phyloP scores from a whole-genome alignment of 2,888 invertebrate species.

The Athetis lepigone region DNA sequence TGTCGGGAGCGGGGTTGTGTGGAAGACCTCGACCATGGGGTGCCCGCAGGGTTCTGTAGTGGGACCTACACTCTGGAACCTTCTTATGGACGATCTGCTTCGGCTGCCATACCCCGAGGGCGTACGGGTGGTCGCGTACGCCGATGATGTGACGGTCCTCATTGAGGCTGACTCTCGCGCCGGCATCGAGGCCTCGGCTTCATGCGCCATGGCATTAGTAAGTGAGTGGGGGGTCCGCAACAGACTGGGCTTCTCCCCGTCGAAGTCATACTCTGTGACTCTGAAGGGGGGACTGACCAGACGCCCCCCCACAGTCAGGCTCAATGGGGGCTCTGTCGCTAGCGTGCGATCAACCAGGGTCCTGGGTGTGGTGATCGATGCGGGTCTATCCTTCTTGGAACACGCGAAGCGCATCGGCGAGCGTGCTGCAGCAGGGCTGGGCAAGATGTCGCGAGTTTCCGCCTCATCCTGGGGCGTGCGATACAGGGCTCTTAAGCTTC shows the following conservation, averaged over 20 bases:
- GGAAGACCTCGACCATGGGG: conserved; percentile 53
- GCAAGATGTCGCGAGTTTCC: conserved; percentile 61
- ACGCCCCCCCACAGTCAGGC: conserved; percentile 18
- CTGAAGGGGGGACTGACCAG: conserved; percentile 2
- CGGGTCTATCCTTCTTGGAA: conserved; percentile 16
- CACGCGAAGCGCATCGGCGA: conserved; percentile 49
- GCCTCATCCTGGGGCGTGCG: conserved; percentile 59
- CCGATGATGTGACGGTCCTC: conserved; percentile 43
- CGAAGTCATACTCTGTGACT: not conserved
- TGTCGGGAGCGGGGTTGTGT: conserved; percentile 24
- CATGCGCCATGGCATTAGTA: no score
- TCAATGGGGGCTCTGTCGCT: no score
- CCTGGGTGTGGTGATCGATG: no score
- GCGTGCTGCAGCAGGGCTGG: conserved; percentile 51
- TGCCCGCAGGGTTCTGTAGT: conserved; percentile 59
- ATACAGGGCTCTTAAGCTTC: conserved; percentile 14
- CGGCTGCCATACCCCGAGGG: conserved; percentile 39
- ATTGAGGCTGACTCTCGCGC: not conserved
- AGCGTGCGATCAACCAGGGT: no score
- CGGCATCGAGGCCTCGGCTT: no score
- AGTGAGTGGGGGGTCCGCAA: conserved; percentile 1
- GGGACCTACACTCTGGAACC: conserved; percentile 58
- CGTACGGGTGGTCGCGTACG: conserved; percentile 49
- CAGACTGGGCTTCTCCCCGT: not conserved
- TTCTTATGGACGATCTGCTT: conserved; percentile 60